phyloP scores from a whole-genome alignment of 2,888 invertebrate genomes.

The Microlaimidae sp. region DNA sequence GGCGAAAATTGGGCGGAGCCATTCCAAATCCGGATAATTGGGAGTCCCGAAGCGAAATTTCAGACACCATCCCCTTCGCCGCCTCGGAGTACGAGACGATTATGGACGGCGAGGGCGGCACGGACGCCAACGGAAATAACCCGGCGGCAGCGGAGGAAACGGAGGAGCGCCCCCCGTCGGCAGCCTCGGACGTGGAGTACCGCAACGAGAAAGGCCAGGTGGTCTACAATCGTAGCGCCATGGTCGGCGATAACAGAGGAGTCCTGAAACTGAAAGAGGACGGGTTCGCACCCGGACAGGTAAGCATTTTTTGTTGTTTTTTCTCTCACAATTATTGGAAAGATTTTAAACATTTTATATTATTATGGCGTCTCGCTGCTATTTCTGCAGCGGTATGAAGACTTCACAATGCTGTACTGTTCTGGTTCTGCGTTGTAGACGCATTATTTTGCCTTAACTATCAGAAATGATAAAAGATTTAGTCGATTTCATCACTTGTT shows the following conservation, averaged over 20 bases:
- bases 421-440: no score
- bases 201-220: background rate
- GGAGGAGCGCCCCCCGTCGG: background rate
- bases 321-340: no score
- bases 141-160: background rate
- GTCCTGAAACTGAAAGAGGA: background rate
- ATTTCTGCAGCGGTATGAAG: no score
- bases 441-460: no score
- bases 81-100: constrained; percentile 3
- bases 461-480: no score
- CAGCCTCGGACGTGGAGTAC: constrained; percentile 1
- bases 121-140: background rate
- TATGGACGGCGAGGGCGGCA: background rate
- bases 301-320: no score
- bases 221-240: background rate
- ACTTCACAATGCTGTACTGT: no score
- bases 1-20: background rate
- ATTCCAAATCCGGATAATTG: no score
- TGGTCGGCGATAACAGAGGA: background rate
- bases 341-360: no score
- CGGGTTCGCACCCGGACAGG: no score
- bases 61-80: constrained; percentile 4
- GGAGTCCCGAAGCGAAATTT: background rate
- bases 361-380: no score
- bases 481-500: no score